Percentiles rank a stretch among this genome's conserved stretches.
Evolutionary conservation across 2,113 vertebrate species (phyloP).

Genomic region (Calypte anna): DNA sequence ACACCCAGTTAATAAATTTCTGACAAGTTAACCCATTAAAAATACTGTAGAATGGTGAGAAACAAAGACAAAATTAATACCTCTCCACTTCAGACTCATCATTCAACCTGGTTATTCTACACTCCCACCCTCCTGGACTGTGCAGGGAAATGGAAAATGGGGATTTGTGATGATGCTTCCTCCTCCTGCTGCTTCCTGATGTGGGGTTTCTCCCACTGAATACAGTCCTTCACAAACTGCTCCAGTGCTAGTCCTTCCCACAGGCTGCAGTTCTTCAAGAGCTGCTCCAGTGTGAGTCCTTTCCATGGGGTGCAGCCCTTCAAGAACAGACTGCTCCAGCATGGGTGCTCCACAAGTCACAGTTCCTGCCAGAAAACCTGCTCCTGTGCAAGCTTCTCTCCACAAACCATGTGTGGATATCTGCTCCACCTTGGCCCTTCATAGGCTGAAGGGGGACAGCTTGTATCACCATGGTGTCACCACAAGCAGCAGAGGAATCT

Average conservation of each 20-base stretch:
- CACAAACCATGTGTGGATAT: fast-evolving
- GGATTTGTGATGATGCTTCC: neutral
- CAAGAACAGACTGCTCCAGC: neutral
- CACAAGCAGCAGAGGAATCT: neutral
- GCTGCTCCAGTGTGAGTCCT: neutral
- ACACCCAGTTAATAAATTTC: neutral
- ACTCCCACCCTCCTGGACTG: neutral
- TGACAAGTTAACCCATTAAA: neutral
- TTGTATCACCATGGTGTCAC: neutral
- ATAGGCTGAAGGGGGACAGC: neutral
- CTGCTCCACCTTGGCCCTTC: neutral
- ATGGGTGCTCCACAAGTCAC: fast-evolving
- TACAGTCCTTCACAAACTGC: neutral
- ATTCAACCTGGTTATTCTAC: neutral
- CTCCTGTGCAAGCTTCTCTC: neutral
- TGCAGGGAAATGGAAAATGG: neutral
- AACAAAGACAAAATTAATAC: neutral
- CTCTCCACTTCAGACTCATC: neutral
- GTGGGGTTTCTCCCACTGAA: fast-evolving
- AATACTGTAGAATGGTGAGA: neutral
- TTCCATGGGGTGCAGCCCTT: neutral
- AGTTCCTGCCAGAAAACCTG: neutral
- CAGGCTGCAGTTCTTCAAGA: neutral
- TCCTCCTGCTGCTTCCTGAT: neutral
- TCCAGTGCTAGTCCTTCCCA: neutral